Conservation (phyloP, 1,140 invertebrate genomes). For the Colletes gigas region DNA sequence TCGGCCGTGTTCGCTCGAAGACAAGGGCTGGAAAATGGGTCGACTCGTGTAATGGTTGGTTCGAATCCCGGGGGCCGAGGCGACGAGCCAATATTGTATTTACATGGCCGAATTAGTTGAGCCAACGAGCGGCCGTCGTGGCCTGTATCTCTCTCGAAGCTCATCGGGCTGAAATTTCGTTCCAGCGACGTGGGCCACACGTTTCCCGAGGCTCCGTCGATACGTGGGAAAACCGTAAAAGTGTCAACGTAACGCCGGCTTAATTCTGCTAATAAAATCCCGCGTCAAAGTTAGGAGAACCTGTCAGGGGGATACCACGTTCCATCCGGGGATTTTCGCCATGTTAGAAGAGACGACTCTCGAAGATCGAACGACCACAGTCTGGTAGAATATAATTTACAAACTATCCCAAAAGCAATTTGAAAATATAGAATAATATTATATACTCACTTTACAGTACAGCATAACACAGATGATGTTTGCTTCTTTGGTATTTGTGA, state of each 20-base stretch:
- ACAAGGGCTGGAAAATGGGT: slow-evolving; percentile 16
- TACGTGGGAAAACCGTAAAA: not conserved
- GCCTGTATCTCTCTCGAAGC: not conserved
- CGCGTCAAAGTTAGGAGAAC: not conserved
- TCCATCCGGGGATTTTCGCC: no score
- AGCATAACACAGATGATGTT: no score
- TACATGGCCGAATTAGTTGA: slow-evolving; percentile 42
- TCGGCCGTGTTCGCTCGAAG: slow-evolving; percentile 7
- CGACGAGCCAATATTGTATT: slow-evolving; percentile 39
- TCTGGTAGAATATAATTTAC: no score
- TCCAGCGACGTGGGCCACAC: not conserved
- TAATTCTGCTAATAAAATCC: slow-evolving; percentile 16
- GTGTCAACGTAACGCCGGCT: not conserved
- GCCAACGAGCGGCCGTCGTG: not conserved
- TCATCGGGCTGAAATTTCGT: not conserved
- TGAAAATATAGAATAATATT: no score
- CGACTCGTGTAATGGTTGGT: slow-evolving; percentile 9
- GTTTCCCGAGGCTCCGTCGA: not conserved
- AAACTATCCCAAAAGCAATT: no score
- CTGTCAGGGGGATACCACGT: no score
- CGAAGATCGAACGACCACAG: no score
- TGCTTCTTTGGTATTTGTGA: no score
- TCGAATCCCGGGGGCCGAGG: slow-evolving; percentile 3
- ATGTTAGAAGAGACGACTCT: no score
- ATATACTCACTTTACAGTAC: no score